phyloP scores from a whole-genome alignment of 2,888 invertebrate genomes.

The Ochropleura leucogaster region DNA sequence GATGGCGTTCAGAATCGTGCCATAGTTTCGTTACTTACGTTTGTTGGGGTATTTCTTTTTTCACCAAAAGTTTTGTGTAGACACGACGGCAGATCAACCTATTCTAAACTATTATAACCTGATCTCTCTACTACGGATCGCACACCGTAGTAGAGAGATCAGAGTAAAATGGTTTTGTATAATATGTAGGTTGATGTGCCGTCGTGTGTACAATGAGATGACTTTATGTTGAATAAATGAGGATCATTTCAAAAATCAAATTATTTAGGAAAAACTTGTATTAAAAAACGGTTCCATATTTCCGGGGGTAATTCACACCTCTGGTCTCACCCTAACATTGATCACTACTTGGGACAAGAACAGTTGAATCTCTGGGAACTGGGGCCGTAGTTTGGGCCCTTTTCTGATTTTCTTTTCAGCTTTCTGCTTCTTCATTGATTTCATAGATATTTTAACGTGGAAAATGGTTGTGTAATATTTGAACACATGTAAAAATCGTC shows the following conservation, averaged over 20 bases:
- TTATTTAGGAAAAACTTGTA: too few species aligned
- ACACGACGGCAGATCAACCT: too few species aligned
- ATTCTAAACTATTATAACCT: too few species aligned
- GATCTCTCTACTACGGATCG: too few species aligned
- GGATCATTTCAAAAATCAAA: too few species aligned
- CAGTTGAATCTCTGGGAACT: neutral
- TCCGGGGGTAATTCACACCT: neutral
- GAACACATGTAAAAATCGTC: neutral
- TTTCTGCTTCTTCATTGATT: neutral
- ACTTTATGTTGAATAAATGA: too few species aligned
- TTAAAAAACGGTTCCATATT: too few species aligned
- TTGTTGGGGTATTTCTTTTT: neutral
- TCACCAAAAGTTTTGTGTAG: too few species aligned
- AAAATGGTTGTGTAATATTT: neutral
- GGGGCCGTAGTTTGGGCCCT: neutral
- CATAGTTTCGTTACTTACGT: neutral
- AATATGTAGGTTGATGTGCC: too few species aligned
- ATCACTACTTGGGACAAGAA: neutral
- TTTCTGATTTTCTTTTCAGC: neutral
- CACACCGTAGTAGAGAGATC: too few species aligned
- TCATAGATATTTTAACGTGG: neutral
- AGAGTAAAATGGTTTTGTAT: too few species aligned
- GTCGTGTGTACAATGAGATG: too few species aligned
- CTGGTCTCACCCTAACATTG: neutral
- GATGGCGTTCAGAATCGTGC: neutral